phyloP scores from a whole-genome alignment of 2,113 vertebrate genomes.

The Phaetusa simplex region DNA sequence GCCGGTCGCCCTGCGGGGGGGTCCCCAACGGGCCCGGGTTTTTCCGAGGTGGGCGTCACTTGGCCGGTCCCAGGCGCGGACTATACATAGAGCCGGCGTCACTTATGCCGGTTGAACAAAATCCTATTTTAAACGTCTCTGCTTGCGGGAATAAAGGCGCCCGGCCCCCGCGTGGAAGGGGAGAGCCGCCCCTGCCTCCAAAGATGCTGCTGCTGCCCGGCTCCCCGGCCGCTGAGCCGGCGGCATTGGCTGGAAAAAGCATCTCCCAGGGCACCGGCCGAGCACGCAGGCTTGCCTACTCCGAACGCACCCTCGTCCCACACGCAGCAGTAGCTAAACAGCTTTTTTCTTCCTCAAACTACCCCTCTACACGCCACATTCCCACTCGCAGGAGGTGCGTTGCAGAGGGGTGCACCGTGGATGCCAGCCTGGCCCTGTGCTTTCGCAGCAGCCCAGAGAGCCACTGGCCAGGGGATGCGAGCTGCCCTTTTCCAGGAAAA shows the following conservation, averaged over 20 bases:
- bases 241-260: not conserved
- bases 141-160: constrained; percentile 39
- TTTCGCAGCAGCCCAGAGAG: not conserved
- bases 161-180: not conserved
- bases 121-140: constrained; percentile 72
- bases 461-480: accelerated
- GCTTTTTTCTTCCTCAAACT: not conserved
- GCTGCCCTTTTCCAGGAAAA: not conserved
- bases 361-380: accelerated
- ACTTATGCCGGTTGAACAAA: constrained; percentile 57
- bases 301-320: not conserved
- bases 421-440: not conserved
- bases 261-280: not conserved
- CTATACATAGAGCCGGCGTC: constrained; percentile 71
- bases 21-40: not conserved
- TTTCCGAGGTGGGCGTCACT: constrained; percentile 3
- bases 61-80: constrained; percentile 16
- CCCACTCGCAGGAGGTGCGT: not conserved
- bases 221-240: not conserved
- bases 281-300: accelerated
- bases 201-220: not conserved
- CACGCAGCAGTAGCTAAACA: accelerated
- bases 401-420: not conserved
- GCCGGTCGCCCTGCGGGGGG: not conserved
- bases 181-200: not conserved